phyloP scores from a whole-genome alignment of 2,888 invertebrate genomes.

The Archips crataeganus region DNA sequence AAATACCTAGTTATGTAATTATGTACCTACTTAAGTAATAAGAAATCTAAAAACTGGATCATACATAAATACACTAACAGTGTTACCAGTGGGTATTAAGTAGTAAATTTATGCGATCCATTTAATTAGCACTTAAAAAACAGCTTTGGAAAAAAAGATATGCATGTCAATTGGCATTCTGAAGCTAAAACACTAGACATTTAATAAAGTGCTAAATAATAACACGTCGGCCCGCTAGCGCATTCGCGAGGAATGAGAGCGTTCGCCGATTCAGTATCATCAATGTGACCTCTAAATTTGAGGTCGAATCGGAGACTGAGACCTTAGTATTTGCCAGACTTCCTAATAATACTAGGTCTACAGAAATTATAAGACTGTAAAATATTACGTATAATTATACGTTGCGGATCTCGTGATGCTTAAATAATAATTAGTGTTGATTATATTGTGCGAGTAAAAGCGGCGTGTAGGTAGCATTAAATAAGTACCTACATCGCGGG shows the following conservation, averaged over 20 bases:
- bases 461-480: too few relatives aligned
- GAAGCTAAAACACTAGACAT: conserved; percentile 10
- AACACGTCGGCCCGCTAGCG: conserved; percentile 59
- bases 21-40: too few relatives aligned
- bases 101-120: too few relatives aligned
- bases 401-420: background rate
- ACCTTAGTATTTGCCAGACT: conserved; percentile 48
- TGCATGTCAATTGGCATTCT: background rate
- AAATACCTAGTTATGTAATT: too few relatives aligned
- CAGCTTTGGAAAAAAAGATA: background rate
- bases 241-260: conserved; percentile 63
- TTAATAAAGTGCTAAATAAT: conserved; percentile 66
- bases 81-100: too few relatives aligned
- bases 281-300: conserved; percentile 68
- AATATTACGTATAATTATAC: conserved; percentile 1
- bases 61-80: too few relatives aligned
- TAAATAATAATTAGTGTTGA: background rate
- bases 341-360: conserved; percentile 37
- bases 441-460: background rate
- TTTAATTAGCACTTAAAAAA: background rate
- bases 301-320: conserved; percentile 59
- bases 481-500: too few relatives aligned
- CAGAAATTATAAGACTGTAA: background rate
- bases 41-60: too few relatives aligned
- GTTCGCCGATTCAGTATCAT: conserved; percentile 64